phyloP scores from a whole-genome alignment of 2,888 invertebrate species.

The Phrixothrix hirtus region DNA sequence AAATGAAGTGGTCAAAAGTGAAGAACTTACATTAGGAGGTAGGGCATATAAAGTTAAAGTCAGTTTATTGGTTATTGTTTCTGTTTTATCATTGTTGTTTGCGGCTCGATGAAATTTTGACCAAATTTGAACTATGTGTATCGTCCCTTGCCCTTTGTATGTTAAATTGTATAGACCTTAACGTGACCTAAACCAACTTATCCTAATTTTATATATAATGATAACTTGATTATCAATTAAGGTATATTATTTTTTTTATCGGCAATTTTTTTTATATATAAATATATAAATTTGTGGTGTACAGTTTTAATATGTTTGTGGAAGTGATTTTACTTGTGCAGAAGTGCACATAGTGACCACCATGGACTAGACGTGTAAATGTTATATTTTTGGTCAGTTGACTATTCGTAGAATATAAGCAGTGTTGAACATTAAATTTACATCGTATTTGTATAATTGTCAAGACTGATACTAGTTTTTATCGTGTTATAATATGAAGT shows the following conservation, averaged over 20 bases:
- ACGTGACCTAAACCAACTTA: constrained; percentile 36
- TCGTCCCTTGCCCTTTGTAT: constrained; percentile 28
- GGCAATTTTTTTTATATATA: constrained; percentile 41
- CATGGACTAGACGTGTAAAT: constrained; percentile 50
- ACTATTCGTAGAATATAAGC: constrained; percentile 53
- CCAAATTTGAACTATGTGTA: constrained; percentile 21
- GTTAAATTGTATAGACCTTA: constrained; percentile 28
- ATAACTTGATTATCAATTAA: constrained; percentile 44
- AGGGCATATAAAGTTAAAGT: constrained; percentile 23
- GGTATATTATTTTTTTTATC: constrained; percentile 45
- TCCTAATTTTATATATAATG: constrained; percentile 44
- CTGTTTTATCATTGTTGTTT: constrained; percentile 41
- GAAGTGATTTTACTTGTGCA: constrained; percentile 37
- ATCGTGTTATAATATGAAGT: constrained; percentile 54
- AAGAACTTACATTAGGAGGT: constrained; percentile 80
- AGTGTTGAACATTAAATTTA: constrained; percentile 52
- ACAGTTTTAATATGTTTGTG: constrained; percentile 49
- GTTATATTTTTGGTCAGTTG: constrained; percentile 56
- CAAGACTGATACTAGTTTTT: constrained; percentile 56
- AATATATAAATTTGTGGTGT: constrained; percentile 48
- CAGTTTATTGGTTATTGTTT: constrained; percentile 42
- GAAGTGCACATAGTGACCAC: constrained; percentile 48
- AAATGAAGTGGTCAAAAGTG: constrained; percentile 91
- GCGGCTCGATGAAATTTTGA: constrained; percentile 49
- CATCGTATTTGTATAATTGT: constrained; percentile 55